Base-by-base conservation (phyloP, 1,140 invertebrate species). In the Heliconius hermathena region DNA sequence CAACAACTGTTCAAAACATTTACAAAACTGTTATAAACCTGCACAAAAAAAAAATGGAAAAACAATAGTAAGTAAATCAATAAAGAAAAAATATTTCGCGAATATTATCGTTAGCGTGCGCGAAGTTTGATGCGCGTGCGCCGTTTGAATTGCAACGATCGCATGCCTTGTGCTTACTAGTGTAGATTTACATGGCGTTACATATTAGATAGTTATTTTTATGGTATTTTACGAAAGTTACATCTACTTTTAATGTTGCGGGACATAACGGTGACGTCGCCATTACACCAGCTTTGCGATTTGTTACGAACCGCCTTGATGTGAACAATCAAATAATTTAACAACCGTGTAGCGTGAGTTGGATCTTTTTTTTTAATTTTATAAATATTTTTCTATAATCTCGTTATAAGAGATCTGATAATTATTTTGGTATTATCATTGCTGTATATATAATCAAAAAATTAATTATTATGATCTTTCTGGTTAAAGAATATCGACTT, bases 141-240 rank as follows among this genome's bases (percentile, higher is more conserved):
- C 79, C 87, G 86, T 91, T 85, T 93, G 91, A 90, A 88, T 79
- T 81, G 78, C 79, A 80, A 78, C 71, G 66, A 76, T 78, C 83
- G 81, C 83, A 80, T 83, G 81, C 78, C 71, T 60, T n/a, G 72
- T 75, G 77, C 78, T 72, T 54, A 75, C 79, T 77, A 70, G 76
- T 81, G 70, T 81, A 77, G 71, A 84, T 78, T 82, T 84, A 82
- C 85, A 78, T 87, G 81, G 81, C 29, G 83, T 89, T 90, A 89
- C 85, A 85, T 82, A 88, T 89, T 77, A 77, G 76, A 77, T 77
- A 76, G 75, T 76, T 76, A 83, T 82, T 84, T 86, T 88, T 87
- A 89, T 89, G 86, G 86, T 89, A 88, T 89, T 88, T 89, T 85
- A 91, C 83, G 85, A 91, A 90, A 90, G 86, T 89, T 88, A 83